These are phyloP conservation scores for Heliangelus exortis DNA, from an alignment of 2,797 vertebrate genomes.

Conservation along the genomic window DNA sequence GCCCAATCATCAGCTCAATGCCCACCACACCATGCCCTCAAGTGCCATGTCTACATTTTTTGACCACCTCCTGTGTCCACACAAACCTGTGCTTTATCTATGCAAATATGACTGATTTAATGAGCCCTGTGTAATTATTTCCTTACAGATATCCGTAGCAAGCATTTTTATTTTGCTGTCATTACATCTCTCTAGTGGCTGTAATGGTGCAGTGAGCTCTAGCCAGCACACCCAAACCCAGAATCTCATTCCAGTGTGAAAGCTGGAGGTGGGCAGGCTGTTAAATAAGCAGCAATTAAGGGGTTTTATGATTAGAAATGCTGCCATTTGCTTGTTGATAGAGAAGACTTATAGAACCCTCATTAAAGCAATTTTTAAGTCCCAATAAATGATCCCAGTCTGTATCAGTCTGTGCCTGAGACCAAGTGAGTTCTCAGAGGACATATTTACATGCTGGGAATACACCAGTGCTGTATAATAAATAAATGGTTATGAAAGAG, in stretches of 20 bases:
- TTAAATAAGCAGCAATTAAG: not conserved
- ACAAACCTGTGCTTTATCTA: not conserved
- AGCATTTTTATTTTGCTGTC: not conserved
- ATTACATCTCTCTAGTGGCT: not conserved
- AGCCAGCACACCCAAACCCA: not conserved
- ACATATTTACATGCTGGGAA: constrained; percentile 70
- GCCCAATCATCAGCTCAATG: too few relatives aligned
- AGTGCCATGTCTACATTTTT: too few relatives aligned
- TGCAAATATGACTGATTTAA: not conserved
- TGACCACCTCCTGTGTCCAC: not conserved
- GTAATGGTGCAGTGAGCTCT: not conserved
- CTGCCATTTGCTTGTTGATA: not conserved
- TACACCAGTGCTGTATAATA: constrained; percentile 41
- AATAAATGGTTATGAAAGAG: constrained; percentile 65
- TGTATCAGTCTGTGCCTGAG: constrained; percentile 40
- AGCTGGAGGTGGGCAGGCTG: not conserved
- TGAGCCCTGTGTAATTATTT: not conserved
- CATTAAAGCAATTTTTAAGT: not conserved
- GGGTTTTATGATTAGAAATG: not conserved
- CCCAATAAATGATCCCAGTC: not conserved
- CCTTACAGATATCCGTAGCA: not conserved
- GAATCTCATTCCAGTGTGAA: not conserved
- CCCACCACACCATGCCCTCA: too few relatives aligned
- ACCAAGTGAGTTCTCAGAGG: constrained; percentile 54
- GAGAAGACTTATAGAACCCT: not conserved